Evolutionary conservation across 2,888 invertebrate species (phyloP).

Genomic region (Emesis furor): DNA sequence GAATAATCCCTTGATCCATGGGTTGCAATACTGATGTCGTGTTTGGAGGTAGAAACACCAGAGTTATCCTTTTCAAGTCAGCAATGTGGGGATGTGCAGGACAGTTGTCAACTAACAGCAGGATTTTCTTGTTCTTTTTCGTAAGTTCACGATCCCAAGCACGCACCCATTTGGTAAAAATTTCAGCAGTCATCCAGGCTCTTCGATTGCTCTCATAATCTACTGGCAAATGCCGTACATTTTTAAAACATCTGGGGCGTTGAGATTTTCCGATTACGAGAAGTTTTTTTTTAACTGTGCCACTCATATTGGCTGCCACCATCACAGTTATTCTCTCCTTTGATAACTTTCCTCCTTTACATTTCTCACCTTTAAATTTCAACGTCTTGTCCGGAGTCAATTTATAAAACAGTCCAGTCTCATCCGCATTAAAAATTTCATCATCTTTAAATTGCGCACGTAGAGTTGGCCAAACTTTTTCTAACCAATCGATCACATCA

Average conservation of each 20-base stretch:
- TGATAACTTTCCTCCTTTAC: constrained; percentile 75
- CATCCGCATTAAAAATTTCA: constrained; percentile 74
- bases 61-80: constrained; percentile 66
- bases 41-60: constrained; percentile 72
- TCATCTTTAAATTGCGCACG: constrained; percentile 65
- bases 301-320: constrained; percentile 78
- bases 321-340: constrained; percentile 78
- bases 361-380: constrained; percentile 77
- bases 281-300: constrained; percentile 55
- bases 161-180: constrained; percentile 47
- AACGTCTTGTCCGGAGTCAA: constrained; percentile 75
- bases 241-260: constrained; percentile 66
- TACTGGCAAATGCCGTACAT: constrained; percentile 45
- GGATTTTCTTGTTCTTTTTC: constrained; percentile 43
- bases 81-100: constrained; percentile 72
- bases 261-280: constrained; percentile 54
- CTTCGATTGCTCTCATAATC: constrained; percentile 57
- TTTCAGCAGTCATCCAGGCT: constrained; percentile 57
- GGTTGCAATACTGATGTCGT: constrained; percentile 64
- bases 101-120: constrained; percentile 53
- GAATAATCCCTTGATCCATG: constrained; percentile 68
- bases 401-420: constrained; percentile 73
- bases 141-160: constrained; percentile 57
- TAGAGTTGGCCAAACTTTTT: constrained; percentile 60
- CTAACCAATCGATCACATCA: constrained; percentile 43